Evolutionary conservation across 1,140 invertebrate species (phyloP).

Genomic region (Papilio helenus): DNA sequence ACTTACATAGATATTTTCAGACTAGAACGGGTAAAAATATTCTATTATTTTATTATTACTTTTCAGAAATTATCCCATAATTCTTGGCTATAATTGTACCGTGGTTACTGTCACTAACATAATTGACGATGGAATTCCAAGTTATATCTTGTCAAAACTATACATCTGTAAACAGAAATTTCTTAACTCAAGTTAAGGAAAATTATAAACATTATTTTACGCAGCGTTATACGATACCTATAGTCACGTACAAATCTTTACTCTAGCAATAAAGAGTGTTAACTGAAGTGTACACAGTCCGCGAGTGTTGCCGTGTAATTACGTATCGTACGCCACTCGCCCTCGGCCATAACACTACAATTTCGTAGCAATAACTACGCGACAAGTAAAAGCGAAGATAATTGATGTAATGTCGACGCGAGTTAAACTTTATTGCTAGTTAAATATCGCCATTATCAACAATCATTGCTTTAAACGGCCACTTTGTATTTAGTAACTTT

Average conservation of each 20-base stretch:
- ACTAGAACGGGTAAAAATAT: too few species aligned
- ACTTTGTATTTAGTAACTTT: slow-evolving; percentile 38
- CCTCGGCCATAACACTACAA: slow-evolving; percentile 1
- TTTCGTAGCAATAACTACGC: slow-evolving; percentile 18
- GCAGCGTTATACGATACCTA: background rate
- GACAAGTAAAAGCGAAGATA: slow-evolving; percentile 26
- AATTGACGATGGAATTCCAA: background rate
- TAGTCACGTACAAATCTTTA: slow-evolving; percentile 12
- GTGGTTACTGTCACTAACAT: background rate
- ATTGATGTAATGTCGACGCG: slow-evolving; percentile 31
- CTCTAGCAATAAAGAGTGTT: slow-evolving; percentile 9
- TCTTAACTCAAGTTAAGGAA: background rate
- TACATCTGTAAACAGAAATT: background rate
- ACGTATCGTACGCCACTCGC: background rate
- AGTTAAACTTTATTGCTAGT: slow-evolving; percentile 48
- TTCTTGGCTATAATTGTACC: too few species aligned
- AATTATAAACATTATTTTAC: slow-evolving; percentile 7
- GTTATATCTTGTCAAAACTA: background rate
- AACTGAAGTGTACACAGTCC: background rate
- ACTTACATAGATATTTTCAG: too few species aligned
- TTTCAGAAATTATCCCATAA: too few species aligned
- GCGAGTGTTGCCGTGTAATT: slow-evolving; percentile 2
- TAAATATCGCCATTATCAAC: slow-evolving; percentile 46
- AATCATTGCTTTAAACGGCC: slow-evolving; percentile 35
- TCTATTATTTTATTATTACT: too few species aligned